These are phyloP conservation scores for Chloropsis hardwickii DNA, from an alignment of 2,113 vertebrate species.

Conservation along the genomic window DNA sequence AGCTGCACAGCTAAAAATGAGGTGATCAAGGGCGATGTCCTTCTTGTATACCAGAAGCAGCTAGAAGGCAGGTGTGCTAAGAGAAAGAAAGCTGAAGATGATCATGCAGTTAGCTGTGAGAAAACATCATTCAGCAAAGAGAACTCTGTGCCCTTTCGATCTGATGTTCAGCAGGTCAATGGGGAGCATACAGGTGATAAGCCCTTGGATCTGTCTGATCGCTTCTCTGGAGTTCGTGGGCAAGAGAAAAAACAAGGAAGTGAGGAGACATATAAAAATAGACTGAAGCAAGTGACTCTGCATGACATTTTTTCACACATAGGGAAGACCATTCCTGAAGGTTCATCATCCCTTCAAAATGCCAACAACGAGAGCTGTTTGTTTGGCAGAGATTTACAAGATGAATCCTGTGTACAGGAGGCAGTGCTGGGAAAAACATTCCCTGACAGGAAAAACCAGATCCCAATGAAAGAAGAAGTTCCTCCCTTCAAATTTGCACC, in stretches of 20 bases:
- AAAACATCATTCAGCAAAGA: constrained; percentile 74
- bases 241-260: constrained; percentile 68
- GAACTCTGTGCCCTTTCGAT: constrained; percentile 58
- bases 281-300: constrained; percentile 68
- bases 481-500: constrained; percentile 60
- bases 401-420: constrained; percentile 54
- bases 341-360: constrained; percentile 25
- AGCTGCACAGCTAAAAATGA: constrained; percentile 16
- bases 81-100: constrained; percentile 73
- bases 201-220: constrained; percentile 78
- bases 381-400: constrained; percentile 46
- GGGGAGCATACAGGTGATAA: constrained; percentile 70
- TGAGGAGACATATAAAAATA: constrained; percentile 64
- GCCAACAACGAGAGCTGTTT: constrained; percentile 15
- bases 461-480: constrained; percentile 68
- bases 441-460: constrained; percentile 49
- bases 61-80: constrained; percentile 62
- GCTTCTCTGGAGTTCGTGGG: constrained; percentile 58
- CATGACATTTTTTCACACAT: constrained; percentile 50
- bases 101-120: constrained; percentile 44
- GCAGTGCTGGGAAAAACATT: constrained; percentile 22
- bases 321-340: constrained; percentile 61
- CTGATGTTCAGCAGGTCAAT: background rate
- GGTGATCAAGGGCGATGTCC: background rate
- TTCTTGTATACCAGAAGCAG: constrained; percentile 18